Evolutionary conservation across 1,140 invertebrate genomes (phyloP), one percentile per base, ranked within the genome.

Genomic region (Dendroctonus valens): DNA sequence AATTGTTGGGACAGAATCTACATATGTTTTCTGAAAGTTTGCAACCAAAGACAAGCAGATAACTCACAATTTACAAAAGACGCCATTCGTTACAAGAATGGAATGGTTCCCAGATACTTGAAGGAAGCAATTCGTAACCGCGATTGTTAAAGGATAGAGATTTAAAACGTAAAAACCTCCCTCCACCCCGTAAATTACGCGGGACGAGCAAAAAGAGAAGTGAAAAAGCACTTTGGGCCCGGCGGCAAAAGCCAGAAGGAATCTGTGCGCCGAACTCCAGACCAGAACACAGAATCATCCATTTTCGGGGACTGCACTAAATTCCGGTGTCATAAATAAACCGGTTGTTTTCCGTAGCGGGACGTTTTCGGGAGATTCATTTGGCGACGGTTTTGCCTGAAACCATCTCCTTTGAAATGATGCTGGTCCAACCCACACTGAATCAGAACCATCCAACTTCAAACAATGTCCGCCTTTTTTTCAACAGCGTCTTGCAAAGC

Each of bases 321-420:
- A 65, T 65, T 65, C 62, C 53, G 62, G 54, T 54, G 62, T 65
- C 62, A 65, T 65, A 65, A 65, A 65, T 65, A 65, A 65, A 65
- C 51, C 15, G 53, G 52, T 57, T 65, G 61, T 64, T 65, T 65
- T 65, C 62, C 62, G 54, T 58, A 41, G 54, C 62, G 54, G 54
- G 62, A 65, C 62, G 62, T 65, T 65, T 65, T 65, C 62, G 62
- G 62, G 62, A 65, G 62, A 65, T 65, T 65, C 62, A 65, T 65
- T 65, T 65, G 62, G 62, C 62, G 62, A 65, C 62, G 62, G 53
- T 46, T 58, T 64, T 55, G 42, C 15, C 52, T 50, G 42, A 26
- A 49, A 52, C 62, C 5, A 15, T 11, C 12, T 26, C 11, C 0
- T n/a, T 52, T 55, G 42, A 46, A 12, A 46, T 46, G n/a, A 46